phyloP scores from a whole-genome alignment of 2,797 vertebrate species.

The Pteropus rufus region DNA sequence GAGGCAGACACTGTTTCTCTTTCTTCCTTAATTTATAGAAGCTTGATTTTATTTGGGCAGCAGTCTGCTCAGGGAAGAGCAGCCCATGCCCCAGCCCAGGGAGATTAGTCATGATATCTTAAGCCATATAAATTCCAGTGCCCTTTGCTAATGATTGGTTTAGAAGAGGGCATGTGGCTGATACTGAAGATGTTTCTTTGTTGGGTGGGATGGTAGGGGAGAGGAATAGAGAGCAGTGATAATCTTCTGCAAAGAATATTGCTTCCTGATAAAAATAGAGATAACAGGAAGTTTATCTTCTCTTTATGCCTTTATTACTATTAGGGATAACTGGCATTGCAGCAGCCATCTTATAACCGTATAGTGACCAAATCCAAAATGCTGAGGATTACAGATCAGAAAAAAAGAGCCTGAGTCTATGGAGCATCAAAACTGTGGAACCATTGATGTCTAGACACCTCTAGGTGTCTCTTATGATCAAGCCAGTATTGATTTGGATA shows the following conservation, averaged over 20 bases:
- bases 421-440: not conserved
- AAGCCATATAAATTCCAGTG: not conserved
- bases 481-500: not conserved
- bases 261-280: not conserved
- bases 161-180: not conserved
- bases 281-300: not conserved
- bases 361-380: not conserved
- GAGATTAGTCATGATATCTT: not conserved
- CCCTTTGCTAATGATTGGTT: not conserved
- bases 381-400: not conserved
- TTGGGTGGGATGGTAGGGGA: not conserved
- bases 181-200: not conserved
- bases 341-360: not conserved
- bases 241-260: not conserved
- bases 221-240: not conserved
- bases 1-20: not conserved
- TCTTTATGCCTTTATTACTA: not conserved
- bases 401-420: not conserved
- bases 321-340: not conserved
- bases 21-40: not conserved
- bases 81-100: not conserved
- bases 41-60: not conserved
- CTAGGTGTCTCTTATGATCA: not conserved
- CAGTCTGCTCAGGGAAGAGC: not conserved
- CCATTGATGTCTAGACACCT: not conserved